phyloP scores from a whole-genome alignment of 2,888 invertebrate species.

The Dryococelus australis region DNA sequence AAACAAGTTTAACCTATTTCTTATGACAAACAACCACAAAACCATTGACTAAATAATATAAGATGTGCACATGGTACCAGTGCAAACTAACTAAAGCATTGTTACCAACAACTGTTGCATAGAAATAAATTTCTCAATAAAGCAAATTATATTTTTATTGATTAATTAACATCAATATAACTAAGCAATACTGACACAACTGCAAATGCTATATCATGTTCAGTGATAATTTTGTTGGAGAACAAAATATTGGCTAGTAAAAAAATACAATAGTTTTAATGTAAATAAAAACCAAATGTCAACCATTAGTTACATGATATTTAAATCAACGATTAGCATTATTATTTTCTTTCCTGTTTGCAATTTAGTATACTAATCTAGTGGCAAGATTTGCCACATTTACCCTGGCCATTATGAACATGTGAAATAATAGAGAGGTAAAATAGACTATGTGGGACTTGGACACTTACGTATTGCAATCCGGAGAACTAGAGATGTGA shows the following conservation, averaged over 20 bases:
- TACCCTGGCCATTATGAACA: neutral
- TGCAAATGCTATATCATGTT: too few relatives aligned
- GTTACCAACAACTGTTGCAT: neutral
- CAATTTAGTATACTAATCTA: neutral
- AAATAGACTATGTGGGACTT: neutral
- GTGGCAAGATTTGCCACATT: neutral
- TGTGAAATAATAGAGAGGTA: neutral
- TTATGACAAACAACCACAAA: too few relatives aligned
- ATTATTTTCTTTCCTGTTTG: neutral
- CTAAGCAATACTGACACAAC: too few relatives aligned
- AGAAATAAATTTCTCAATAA: neutral
- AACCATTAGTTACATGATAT: neutral
- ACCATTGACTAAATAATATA: too few relatives aligned
- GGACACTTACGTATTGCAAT: neutral
- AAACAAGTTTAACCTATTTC: too few relatives aligned
- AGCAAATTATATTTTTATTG: too few relatives aligned
- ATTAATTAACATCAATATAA: too few relatives aligned
- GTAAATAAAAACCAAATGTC: too few relatives aligned
- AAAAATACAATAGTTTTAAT: too few relatives aligned
- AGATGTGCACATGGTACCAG: too few relatives aligned
- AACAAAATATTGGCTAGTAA: too few relatives aligned
- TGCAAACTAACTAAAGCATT: neutral
- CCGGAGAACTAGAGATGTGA: neutral
- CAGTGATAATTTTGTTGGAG: too few relatives aligned
- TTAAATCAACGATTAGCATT: neutral